Evolutionary conservation across 2,888 invertebrate genomes (phyloP).

Genomic region (Sclerodermus sp.): DNA sequence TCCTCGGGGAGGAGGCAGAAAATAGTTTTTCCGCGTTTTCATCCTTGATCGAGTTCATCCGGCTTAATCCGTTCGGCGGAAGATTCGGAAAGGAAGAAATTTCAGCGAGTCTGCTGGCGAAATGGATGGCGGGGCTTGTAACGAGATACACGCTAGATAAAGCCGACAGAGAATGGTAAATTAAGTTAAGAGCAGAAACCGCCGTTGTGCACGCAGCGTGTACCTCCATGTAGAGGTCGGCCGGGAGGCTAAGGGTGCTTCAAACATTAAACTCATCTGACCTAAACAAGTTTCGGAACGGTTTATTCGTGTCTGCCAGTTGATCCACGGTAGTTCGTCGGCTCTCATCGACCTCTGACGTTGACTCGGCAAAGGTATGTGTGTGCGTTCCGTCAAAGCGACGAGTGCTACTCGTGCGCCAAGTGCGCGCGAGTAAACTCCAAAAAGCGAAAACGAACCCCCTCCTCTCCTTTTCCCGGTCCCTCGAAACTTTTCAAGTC

Average conservation of each 20-base stretch:
- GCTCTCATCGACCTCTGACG: neutral
- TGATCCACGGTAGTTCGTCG: neutral
- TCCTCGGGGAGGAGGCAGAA: no score
- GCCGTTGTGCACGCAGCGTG: neutral
- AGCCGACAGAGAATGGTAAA: conserved; percentile 16
- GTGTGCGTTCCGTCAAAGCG: neutral
- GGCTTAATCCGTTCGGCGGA: no score
- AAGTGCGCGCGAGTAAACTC: no score
- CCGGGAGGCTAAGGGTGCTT: conserved; percentile 9
- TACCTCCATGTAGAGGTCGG: neutral
- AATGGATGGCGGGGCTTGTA: neutral
- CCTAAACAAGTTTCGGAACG: conserved; percentile 22
- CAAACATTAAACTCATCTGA: conserved; percentile 24
- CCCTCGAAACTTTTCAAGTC: neutral
- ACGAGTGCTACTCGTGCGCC: neutral
- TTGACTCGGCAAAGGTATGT: neutral
- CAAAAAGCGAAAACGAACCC: no score
- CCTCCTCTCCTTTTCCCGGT: no score
- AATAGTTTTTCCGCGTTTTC: no score
- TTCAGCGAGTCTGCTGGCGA: no score
- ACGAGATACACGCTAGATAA: conserved; percentile 1
- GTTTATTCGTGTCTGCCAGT: neutral
- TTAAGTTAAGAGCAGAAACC: conserved; percentile 26
- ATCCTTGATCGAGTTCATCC: no score
- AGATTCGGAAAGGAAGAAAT: no score